A percentile compares a stretch with the other conserved stretches of the same genome.
Conservation (phyloP, 2,888 invertebrate genomes). For the Belgica antarctica region DNA sequence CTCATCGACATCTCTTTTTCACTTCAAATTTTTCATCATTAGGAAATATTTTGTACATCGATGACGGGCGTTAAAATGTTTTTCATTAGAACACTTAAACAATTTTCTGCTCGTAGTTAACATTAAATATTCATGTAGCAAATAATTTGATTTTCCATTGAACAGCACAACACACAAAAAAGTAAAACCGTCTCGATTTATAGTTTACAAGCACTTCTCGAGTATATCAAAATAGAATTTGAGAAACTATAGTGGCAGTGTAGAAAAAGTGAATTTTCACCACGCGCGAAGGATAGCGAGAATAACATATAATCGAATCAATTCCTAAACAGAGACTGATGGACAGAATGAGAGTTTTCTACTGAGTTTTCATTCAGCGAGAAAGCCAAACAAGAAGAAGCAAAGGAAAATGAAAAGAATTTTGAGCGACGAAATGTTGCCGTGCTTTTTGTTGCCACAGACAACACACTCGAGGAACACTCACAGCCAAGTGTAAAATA, state of each 20-base stretch:
- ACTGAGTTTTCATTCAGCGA: slow-evolving; percentile 1
- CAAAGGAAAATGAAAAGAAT: not conserved
- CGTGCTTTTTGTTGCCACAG: not conserved
- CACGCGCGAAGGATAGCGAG: slow-evolving; percentile 7
- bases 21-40: not conserved
- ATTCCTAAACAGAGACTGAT: slow-evolving; percentile 42
- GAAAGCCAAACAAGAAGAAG: too few species aligned
- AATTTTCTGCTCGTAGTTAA: not conserved
- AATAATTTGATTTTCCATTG: not conserved
- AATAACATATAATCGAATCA: slow-evolving; percentile 44
- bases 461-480: not conserved
- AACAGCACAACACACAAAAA: too few species aligned
- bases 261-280: slow-evolving; percentile 21
- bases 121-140: not conserved
- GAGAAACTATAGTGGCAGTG: slow-evolving; percentile 12
- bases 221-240: slow-evolving; percentile 14
- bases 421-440: slow-evolving; percentile 16
- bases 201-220: slow-evolving; percentile 2
- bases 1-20: not conserved
- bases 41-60: not conserved
- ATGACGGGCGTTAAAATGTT: not conserved
- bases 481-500: not conserved
- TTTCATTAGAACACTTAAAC: not conserved
- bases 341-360: slow-evolving; percentile 30
- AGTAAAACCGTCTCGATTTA: not conserved